Percentiles rank a stretch among this genome's conserved stretches.
These are phyloP conservation scores for Python bivittatus DNA, from an alignment of 2,113 vertebrate genomes.

Conservation along the genomic window DNA sequence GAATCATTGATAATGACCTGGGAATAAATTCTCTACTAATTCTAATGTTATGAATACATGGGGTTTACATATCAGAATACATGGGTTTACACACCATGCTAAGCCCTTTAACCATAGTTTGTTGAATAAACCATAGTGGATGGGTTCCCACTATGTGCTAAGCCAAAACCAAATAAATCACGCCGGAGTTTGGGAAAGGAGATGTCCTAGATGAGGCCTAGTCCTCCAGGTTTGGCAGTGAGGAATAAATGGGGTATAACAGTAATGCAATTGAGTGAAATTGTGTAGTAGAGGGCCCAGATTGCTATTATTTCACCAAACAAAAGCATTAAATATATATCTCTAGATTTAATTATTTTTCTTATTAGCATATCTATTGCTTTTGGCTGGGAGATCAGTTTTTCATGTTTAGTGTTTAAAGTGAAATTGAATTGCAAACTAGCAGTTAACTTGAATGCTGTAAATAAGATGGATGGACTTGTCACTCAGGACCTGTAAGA, in stretches of 20 bases:
- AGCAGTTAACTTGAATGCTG: background rate
- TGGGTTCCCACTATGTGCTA: background rate
- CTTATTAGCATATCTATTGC: accelerated
- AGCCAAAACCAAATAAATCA: background rate
- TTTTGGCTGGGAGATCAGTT: background rate
- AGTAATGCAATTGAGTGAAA: no score
- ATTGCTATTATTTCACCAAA: background rate
- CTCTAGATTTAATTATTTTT: constrained; percentile 19
- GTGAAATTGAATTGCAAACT: background rate
- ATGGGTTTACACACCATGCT: background rate
- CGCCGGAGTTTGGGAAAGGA: background rate
- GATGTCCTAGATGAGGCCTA: background rate
- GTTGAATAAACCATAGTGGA: background rate
- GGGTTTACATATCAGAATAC: no score
- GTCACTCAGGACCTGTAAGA: accelerated
- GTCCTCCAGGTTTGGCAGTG: background rate
- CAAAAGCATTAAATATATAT: background rate
- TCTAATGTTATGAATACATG: background rate
- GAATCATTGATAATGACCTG: background rate
- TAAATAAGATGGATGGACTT: background rate
- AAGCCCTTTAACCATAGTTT: background rate
- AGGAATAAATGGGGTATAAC: background rate
- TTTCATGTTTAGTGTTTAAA: background rate
- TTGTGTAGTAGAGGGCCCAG: background rate
- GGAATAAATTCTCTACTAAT: background rate